Evolutionary conservation across 2,888 invertebrate genomes (phyloP).

Genomic region (Acrocyrtus sp.): DNA sequence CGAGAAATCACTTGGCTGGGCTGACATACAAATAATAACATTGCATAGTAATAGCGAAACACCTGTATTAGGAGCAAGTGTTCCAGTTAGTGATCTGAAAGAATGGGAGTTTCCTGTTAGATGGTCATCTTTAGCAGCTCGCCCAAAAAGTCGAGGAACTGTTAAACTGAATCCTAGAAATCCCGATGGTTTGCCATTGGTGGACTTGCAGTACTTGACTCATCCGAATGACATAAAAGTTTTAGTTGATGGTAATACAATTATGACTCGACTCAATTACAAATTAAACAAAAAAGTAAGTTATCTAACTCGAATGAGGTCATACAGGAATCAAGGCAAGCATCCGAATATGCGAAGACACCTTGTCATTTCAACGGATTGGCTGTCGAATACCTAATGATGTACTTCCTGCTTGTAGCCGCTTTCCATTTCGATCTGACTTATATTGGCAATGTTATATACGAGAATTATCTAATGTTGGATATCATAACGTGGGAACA

Average conservation of each 20-base stretch:
- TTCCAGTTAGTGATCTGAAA: background rate
- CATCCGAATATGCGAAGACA: constrained; percentile 8
- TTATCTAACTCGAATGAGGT: too few species aligned
- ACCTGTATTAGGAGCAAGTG: background rate
- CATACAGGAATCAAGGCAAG: constrained; percentile 15
- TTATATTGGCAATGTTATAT: constrained; percentile 33
- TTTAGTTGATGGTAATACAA: constrained; percentile 7
- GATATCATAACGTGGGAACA: constrained; percentile 9
- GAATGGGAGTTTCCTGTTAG: background rate
- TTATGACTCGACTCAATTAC: background rate
- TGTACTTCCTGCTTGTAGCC: constrained; percentile 3
- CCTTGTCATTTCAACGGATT: background rate
- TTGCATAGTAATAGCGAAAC: background rate
- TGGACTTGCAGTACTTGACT: constrained; percentile 6
- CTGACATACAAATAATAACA: background rate
- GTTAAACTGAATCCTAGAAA: background rate
- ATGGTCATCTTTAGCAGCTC: background rate
- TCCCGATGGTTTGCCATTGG: background rate
- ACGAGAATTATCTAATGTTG: background rate
- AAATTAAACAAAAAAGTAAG: background rate
- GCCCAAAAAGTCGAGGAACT: constrained; percentile 25
- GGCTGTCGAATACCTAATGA: background rate
- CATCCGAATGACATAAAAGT: constrained; percentile 19
- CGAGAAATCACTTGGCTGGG: background rate
- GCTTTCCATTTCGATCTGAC: constrained; percentile 4